phyloP scores from a whole-genome alignment of 2,797 vertebrate genomes.

The Enteromius radiatus region DNA sequence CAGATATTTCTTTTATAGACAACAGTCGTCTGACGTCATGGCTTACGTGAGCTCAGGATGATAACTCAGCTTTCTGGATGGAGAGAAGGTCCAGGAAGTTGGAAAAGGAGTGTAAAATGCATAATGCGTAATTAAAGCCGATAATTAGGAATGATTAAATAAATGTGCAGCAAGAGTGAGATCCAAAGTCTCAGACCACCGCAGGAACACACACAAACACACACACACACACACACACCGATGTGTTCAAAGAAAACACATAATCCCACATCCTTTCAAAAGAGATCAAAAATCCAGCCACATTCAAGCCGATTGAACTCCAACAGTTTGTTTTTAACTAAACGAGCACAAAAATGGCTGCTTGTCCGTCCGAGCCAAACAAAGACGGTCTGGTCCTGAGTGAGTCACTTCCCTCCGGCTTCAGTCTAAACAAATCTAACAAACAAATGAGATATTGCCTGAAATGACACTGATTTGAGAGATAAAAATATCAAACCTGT shows the following conservation, averaged over 20 bases:
- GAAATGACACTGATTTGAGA: background rate
- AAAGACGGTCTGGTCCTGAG: background rate
- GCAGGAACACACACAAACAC: background rate
- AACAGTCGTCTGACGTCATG: constrained; percentile 26
- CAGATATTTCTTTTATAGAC: constrained; percentile 13
- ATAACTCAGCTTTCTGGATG: constrained; percentile 24
- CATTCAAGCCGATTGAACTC: constrained; percentile 18
- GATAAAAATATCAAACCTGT: constrained; percentile 2
- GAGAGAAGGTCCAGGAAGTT: background rate
- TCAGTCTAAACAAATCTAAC: constrained; percentile 36
- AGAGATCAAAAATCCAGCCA: background rate
- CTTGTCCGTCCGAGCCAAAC: background rate
- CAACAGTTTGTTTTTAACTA: background rate
- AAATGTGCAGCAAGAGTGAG: background rate
- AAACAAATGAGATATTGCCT: constrained; percentile 9
- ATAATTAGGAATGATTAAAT: constrained; percentile 19
- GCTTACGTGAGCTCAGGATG: constrained; percentile 5
- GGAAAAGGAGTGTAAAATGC: constrained; percentile 7
- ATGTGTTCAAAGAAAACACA: background rate
- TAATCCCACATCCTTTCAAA: constrained; percentile 28
- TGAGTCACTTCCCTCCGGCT: background rate
- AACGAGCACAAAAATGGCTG: constrained; percentile 17
- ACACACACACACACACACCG: constrained; percentile 1
- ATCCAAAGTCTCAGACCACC: constrained; percentile 4
- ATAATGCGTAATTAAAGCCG: background rate